Evolutionary conservation across 1,140 invertebrate genomes (phyloP).

Genomic region (Phenacoccus solenopsis): DNA sequence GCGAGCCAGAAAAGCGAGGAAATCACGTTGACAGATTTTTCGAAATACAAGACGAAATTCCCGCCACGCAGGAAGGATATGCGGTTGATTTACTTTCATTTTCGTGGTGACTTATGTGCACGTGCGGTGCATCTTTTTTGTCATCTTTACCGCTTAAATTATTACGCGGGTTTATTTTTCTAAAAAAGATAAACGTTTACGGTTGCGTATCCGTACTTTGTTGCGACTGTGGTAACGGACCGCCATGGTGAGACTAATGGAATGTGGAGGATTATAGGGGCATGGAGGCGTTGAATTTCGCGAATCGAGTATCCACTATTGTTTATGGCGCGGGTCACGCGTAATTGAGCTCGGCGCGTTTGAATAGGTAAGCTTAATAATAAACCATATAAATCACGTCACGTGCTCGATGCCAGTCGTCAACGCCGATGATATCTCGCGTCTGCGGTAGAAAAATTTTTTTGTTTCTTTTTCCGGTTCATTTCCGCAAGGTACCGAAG

Average conservation of each 20-base stretch:
- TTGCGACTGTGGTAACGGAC: too few species aligned
- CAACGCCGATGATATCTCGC: not conserved
- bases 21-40: not conserved
- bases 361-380: not conserved
- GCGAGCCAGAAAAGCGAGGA: not conserved
- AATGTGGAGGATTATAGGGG: too few species aligned
- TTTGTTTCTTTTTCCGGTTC: conserved; percentile 1
- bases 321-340: not conserved
- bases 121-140: not conserved
- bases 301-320: too few species aligned
- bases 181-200: not conserved
- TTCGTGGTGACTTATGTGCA: not conserved
- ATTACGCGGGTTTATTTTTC: not conserved
- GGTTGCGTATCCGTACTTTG: too few species aligned
- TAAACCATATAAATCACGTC: conserved; percentile 7
- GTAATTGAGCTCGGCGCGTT: not conserved
- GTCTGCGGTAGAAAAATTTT: not conserved
- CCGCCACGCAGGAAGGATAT: not conserved
- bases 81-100: not conserved
- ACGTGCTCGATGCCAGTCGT: not conserved
- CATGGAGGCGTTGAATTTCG: too few species aligned
- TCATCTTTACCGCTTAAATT: not conserved
- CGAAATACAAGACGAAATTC: not conserved
- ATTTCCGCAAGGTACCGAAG: not conserved
- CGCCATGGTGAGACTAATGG: too few species aligned